Evolutionary conservation across 2,888 invertebrate genomes (phyloP), one percentile per base, ranked within the genome.

Genomic region (Oscheius sp.): DNA sequence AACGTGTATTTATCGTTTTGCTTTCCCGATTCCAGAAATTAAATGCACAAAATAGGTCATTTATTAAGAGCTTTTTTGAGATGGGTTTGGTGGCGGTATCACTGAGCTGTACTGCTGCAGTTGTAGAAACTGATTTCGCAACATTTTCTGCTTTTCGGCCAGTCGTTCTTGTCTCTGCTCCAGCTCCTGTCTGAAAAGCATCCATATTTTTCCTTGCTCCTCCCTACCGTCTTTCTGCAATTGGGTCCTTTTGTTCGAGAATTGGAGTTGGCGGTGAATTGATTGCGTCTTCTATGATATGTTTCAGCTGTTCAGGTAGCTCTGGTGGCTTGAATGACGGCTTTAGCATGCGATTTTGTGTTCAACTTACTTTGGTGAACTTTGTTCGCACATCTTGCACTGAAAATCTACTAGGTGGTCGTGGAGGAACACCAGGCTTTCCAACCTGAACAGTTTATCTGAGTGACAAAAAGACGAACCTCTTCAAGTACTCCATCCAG

Each of bases 101-200:
- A 7, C 42, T 32, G 65, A 11, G 37, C 68, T 71, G 4, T 79
- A 65, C 50, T 84, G 81, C 70, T 86, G 84, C 32, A 86, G 72
- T 59, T 83, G 82, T 29, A 84, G 79, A 58, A 86, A 83, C 70
- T 86, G 85, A 29, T 62, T 75, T 63, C 82, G 75, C 37, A 86
- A 74, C 72, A 84, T 81, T 13, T 81, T 75, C 71, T 86, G 85
- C 63, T 86, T 86, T 72, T 86, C 85, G 21, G 80, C 84, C 33
- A 86, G 73, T 57, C 78, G 51, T 53, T 82, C 79, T 55, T 85
- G 82, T 42, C 84, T 76, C 58, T 83, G 81, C 62, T 84, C 85
- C 33, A 86, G 55, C 48, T 82, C 80, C 32, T 80, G 79, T 58
- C 80, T 80, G 51, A 62, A 76, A 53, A 51, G 21, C 21, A 21